Percentiles rank a stretch among this genome's conserved stretches.
Evolutionary conservation across 1,140 invertebrate genomes (phyloP).

Genomic region (Acromyrmex heyeri): DNA sequence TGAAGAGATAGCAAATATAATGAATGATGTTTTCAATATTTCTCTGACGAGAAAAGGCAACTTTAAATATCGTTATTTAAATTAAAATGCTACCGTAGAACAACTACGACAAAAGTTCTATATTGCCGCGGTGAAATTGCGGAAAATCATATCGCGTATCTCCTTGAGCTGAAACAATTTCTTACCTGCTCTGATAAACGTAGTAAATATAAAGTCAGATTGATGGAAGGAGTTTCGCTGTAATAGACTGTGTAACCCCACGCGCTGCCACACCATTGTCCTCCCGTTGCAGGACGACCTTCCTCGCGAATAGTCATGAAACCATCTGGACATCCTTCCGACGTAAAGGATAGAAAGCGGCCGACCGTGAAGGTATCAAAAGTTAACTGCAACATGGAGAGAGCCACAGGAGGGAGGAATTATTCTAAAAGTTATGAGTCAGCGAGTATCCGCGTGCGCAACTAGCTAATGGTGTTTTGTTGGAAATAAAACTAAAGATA

Average conservation of each 20-base stretch:
- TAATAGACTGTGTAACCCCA: constrained; percentile 95
- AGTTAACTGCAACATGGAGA: constrained; percentile 87
- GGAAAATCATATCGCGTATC: constrained; percentile 35
- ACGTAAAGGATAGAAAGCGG: constrained; percentile 91
- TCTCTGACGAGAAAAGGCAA: background rate
- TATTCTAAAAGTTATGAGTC: constrained; percentile 62
- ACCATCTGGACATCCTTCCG: constrained; percentile 93
- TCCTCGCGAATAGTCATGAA: constrained; percentile 93
- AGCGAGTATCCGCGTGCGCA: constrained; percentile 38
- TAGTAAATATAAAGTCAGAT: constrained; percentile 91
- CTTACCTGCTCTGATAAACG: constrained; percentile 91
- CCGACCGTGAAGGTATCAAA: constrained; percentile 93
- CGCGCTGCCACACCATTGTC: constrained; percentile 94
- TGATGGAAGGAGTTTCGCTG: constrained; percentile 93
- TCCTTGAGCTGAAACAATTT: constrained; percentile 30
- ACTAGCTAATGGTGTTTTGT: constrained; percentile 28
- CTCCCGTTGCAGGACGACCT: constrained; percentile 90
- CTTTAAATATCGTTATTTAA: constrained; percentile 4
- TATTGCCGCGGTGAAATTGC: constrained; percentile 5
- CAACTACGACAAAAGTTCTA: constrained; percentile 3
- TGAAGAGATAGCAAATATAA: background rate
- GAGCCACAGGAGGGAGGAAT: background rate
- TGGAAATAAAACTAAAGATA: constrained; percentile 51
- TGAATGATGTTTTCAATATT: background rate
- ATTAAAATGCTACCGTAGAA: background rate